Evolutionary conservation across 2,113 vertebrate species (phyloP), one percentile per base, ranked within the genome.

Genomic region (Halcyon malimbica): DNA sequence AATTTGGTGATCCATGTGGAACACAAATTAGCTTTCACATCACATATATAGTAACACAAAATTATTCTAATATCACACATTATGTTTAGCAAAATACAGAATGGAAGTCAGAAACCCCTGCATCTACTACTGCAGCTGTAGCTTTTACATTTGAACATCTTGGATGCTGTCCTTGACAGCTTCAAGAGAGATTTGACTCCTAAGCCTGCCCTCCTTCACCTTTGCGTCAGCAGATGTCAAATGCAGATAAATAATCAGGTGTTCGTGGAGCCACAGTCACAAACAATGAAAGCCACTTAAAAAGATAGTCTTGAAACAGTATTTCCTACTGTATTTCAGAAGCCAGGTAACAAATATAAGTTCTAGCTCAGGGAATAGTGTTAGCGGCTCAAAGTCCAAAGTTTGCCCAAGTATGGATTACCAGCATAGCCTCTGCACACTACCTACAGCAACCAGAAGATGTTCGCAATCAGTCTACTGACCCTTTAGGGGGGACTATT

Each of bases 1-100:
- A 6, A 39, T 48, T 51, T 0, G 6, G 10, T 75, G 9, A 65
- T 62, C 6, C 28, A 63, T 0, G 3, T 7, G 4, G 25, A 78
- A 46, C 29, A 64, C 2, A 63, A 67, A 67, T 67, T 21, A 63
- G 18, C 46, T 87, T 84, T 75, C 37, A 35, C 3, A 13, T 54
- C 51, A 67, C 18, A 62, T 16, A 56, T 20, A 50, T 7, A 13
- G 19, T 21, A 50, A 79, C 2, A 63, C 87, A 84, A 87, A 59
- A 5, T 13, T n/a, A 59, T 63, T 50, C 31, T 16, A 44, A 31
- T 25, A 67, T 57, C 21, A 54, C 19, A 67, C 13, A 46, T 18
- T 4, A 29, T 9, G 6, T 37, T 79, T 65, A 75, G 11, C 0
- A 0, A 88, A 88, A 54, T 51, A 42, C 5, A 41, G 51, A 78